Base-by-base conservation (phyloP, 2,888 invertebrate genomes). In the Ormyrus thymus region DNA sequence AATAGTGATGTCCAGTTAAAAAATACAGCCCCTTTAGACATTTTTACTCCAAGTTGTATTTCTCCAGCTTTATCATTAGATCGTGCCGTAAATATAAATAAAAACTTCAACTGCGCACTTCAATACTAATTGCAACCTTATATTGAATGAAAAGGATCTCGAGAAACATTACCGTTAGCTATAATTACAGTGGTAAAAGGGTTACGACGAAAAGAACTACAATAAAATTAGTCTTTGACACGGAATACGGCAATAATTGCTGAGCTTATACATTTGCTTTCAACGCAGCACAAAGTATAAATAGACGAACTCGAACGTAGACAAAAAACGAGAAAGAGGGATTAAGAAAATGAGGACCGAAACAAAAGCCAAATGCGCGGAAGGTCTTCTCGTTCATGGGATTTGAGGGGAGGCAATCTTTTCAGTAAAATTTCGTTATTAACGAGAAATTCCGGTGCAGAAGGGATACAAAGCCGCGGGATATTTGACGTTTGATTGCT, bases 361-460 rank as follows among this genome's bases (percentile, higher is more conserved):
- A 3, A 51, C 7, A 68, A 13, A n/a, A 66, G 65, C 10, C 53
- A 45, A 55, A 68, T n/a, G 11, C 53, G 0, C 6, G 0, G 45
- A 61, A 45, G 71, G 10, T 72, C 43, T 15, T 69, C 56, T 11
- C 62, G 53, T 3, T 64, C 46, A 55, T 45, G 53, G 55, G 45
- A 50, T 70, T 70, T 15, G 48, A 10, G 69, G 48, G 58, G 9
- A 43, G 46, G 43, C 43, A 43, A 9, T 11, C 0, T 48, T 55
- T 65, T 65, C 29, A 43, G 69, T 69, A 48, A 64, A 76, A 70
- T 62, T 76, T 48, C 53, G 61, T 74, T 66, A 74, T 74, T 66
- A 74, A 66, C 46, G 70, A 59, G 59, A 11, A 6, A 53, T 51
- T 65, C 45, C 29, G 29, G 45, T 9, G 62, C 46, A 46, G 9